Base-by-base conservation (phyloP, 2,113 vertebrate genomes). In the Canis aureus region DNA sequence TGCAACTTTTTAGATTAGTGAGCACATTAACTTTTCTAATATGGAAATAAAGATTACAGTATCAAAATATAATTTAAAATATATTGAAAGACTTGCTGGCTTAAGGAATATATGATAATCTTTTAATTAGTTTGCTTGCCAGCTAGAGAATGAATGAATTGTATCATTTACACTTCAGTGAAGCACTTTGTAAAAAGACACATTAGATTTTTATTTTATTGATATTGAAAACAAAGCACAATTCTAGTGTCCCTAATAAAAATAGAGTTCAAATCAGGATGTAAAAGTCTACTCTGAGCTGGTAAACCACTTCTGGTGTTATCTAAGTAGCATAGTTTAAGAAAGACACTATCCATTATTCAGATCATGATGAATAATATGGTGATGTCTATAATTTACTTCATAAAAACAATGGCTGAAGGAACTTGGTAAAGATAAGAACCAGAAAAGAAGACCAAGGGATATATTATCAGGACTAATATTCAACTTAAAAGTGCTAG, bases 31-130 rank as follows among this genome's bases (percentile, higher is more conserved):
- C 53, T 94, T 95, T 91, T 96, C 23, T 64, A 80, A 96, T 94
- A 82, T 38, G 32, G 79, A 92, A 94, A 81, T 90, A 95, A 94
- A 90, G 79, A 88, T 90, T 92, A 97, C 60, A 85, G 62, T 79
- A 96, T 95, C 62, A 96, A 94, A 94, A 88, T 76, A n/a, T 81
- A 91, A 93, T 91, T 93, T 95, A 49, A 90, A 94, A 81, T 91
- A 53, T 60, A 86, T 80, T 76, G 76, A 79, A 95, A 94, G 84
- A 81, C 32, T 87, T 91, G 59, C 76, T 94, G 55, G 38, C 27
- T 79, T 94, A 55, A 83, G 29, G 22, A 93, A 57, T 89, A 71
- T 76, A 16, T 27, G n/a, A 90, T 59, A 22, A 89, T 92, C 29
- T 91, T 92, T 96, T 96, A 62, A 95, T 95, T 87, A 67, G 38